Base-by-base conservation (phyloP, 2,888 invertebrate genomes). In the Metacarcinus magister region DNA sequence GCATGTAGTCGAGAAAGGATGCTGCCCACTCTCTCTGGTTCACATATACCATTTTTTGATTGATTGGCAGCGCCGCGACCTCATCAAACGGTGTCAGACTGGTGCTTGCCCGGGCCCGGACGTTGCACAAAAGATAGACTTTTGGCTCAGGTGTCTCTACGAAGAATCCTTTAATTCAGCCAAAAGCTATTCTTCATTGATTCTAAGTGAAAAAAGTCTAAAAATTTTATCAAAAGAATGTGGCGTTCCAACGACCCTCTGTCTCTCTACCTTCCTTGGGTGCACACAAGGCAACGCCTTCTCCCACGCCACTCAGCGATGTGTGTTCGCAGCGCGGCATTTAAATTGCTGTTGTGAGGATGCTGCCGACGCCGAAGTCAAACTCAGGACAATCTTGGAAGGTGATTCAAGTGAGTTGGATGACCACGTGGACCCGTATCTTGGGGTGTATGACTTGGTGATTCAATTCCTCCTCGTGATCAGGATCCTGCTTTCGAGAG, bases 221-320 rank as follows among this genome's bases (percentile, higher is more conserved):
- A 44, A 91, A 8, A 54, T 16, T n/a, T 75, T 95, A 28, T 67
- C 10, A 43, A n/a, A 60, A 46, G 46, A 28, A 2, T 92, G 60
- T 28, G 8, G 32, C 28, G 44, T 28, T 39, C 54, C 16, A 67
- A 46, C 44, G 4, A 67, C 44, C 10, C 75, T 43, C 16, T 95
- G 92, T 28, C 95, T 95, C 19, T 95, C 95, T 8, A 46, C 95
- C 1, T 95, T 95, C 46, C 92, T 95, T 43, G 91, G 23, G 44
- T 95, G 32, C 28, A 3, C 82, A 32, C 13, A 32, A 2, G 23
- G 13, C 60, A 43, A 95, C 60, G 32, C 13, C 43, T 95, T 91
- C 32, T 67, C 19, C 10, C 95, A 95, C 54, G n/a, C 60, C 60
- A 54, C 95, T 1, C 92, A 95, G 28, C 60, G 91, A 28, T 91